These are phyloP conservation scores for Channa maculata DNA, from an alignment of 2,113 vertebrate genomes.

Conservation along the genomic window DNA sequence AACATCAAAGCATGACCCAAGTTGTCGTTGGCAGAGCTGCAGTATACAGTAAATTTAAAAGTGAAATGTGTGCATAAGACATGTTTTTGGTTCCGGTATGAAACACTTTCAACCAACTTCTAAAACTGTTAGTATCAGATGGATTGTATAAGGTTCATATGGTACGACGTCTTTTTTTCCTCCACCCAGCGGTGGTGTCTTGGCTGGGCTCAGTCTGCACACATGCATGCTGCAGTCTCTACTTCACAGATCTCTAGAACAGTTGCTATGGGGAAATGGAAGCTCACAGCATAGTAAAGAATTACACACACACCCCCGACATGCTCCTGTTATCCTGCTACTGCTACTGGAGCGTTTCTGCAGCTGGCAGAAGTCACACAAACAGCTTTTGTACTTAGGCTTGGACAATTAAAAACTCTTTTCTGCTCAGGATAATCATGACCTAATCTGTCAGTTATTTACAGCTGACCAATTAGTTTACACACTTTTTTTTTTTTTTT, in stretches of 20 bases:
- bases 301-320: slow-evolving; percentile 25
- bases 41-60: neutral
- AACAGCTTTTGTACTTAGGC: slow-evolving; percentile 14
- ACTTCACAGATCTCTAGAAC: slow-evolving; percentile 23
- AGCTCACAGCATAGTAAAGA: slow-evolving; percentile 22
- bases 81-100: neutral
- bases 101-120: neutral
- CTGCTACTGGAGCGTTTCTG: slow-evolving; percentile 14
- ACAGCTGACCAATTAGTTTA: too few relatives aligned
- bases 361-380: slow-evolving; percentile 27
- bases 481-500: too few relatives aligned
- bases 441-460: too few relatives aligned
- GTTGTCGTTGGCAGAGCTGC: too few relatives aligned
- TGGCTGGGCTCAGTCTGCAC: slow-evolving; percentile 6
- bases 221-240: neutral
- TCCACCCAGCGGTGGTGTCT: neutral
- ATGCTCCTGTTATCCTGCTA: slow-evolving; percentile 21
- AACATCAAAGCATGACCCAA: too few relatives aligned
- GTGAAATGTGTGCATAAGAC: neutral
- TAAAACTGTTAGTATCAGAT: slow-evolving; percentile 13
- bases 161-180: neutral
- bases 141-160: neutral
- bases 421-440: neutral
- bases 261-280: neutral
- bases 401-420: slow-evolving; percentile 12